Evolutionary conservation across 2,113 vertebrate genomes (phyloP), one percentile per base, ranked within the genome.

Genomic region (Abramis brama): DNA sequence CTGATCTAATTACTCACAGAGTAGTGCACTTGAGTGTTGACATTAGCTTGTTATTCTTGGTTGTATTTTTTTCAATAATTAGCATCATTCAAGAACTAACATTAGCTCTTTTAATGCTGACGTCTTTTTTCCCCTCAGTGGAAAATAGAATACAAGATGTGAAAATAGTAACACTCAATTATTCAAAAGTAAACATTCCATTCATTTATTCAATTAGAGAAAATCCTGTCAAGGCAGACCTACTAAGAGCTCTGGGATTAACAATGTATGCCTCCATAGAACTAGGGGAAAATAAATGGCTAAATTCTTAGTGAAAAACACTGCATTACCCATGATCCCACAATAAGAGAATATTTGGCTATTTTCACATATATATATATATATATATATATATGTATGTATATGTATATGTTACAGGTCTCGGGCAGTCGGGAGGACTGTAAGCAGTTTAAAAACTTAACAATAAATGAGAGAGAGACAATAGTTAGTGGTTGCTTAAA

Each of bases 21-120:
- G 60, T 47, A 66, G 60, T 47, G 43, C 43, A 30, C 43, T 27
- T 81, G 17, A 66, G 60, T 66, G 59, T 66, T 47, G 79, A 50
- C 60, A 33, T 66, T 47, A 66, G 60, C 79, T 81, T 66, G 60
- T 66, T 30, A 66, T 81, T 81, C n/a, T 45, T 19, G 59, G 23
- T 39, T 17, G 2, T 43, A 60, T 2, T 62, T 80, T 80, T 80
- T 80, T 47, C 6, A 64, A 25, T 62, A 62, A 64, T 80, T 66
- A 30, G 39, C 79, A 45, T 81, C 9, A 66, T 81, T 66, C n/a
- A 66, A 47, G 13, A 66, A 81, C 60, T 81, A 47, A 66, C 43
- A 47, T 30, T 66, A 47, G 60, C 43, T 81, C 25, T 50, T n/a
- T 27, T 50, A 21, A 81, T 47, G 25, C 5, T 50, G 15, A 19